A percentile compares a stretch with the other conserved stretches of the same genome.
Conservation (phyloP, 2,797 vertebrate genomes). For the Spinus pinus region DNA sequence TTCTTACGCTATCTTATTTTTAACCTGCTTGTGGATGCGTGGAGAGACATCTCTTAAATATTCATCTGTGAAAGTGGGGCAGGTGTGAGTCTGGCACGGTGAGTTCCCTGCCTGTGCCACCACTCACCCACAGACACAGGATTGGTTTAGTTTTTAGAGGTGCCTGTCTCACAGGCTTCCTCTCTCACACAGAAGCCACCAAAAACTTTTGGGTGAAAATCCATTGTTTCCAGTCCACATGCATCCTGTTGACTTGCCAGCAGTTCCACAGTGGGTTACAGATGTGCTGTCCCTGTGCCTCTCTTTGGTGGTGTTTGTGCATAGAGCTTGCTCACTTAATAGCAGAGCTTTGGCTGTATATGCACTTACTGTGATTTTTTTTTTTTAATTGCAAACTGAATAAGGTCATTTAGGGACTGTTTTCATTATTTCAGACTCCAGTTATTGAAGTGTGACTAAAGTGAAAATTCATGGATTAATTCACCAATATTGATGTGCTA, state of each 20-base stretch:
- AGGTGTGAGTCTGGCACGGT: not conserved
- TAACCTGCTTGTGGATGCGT: not conserved
- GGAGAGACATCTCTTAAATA: not conserved
- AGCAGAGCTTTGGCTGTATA: not conserved
- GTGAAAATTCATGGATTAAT: not conserved
- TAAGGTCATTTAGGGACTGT: not conserved
- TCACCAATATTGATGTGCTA: not conserved
- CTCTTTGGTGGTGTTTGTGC: not conserved
- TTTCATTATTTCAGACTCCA: not conserved
- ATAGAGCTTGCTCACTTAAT: not conserved
- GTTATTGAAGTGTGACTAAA: not conserved
- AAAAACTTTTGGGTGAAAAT: not conserved
- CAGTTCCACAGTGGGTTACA: not conserved
- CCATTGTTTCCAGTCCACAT: not conserved
- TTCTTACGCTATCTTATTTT: not conserved
- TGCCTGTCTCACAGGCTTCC: not conserved
- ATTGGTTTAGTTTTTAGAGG: not conserved
- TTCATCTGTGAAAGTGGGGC: not conserved
- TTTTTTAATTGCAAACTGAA: not conserved
- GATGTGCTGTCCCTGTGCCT: not conserved
- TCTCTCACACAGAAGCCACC: not conserved
- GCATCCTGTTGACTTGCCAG: not conserved
- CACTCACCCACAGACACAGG: not conserved
- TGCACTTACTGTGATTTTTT: not conserved
- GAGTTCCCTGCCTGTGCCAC: not conserved